phyloP scores from a whole-genome alignment of 2,113 vertebrate genomes.

The Agelaius tricolor region DNA sequence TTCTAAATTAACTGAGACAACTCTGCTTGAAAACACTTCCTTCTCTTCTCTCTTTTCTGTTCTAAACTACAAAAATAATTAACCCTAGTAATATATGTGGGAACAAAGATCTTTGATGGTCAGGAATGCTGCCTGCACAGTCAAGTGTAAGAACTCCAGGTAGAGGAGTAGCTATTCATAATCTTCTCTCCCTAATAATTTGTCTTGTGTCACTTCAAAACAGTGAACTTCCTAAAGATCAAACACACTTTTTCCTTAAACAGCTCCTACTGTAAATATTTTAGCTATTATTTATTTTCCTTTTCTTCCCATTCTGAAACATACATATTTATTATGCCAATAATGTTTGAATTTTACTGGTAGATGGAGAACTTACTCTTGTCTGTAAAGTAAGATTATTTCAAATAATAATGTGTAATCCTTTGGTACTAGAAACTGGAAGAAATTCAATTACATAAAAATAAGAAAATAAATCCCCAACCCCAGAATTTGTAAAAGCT shows the following conservation, averaged over 20 bases:
- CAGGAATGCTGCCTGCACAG: background rate
- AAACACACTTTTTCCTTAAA: slow-evolving; percentile 48
- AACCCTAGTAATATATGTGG: background rate
- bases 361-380: slow-evolving; percentile 31
- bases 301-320: slow-evolving; percentile 41
- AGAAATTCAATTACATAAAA: slow-evolving; percentile 19
- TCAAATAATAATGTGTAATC: background rate
- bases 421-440: background rate
- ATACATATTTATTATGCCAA: slow-evolving; percentile 26
- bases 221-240: slow-evolving; percentile 33
- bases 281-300: slow-evolving; percentile 22
- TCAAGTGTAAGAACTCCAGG: background rate
- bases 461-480: background rate
- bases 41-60: background rate
- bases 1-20: slow-evolving; percentile 68
- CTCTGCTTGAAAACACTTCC: slow-evolving; percentile 1
- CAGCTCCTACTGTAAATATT: slow-evolving; percentile 38
- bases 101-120: slow-evolving; percentile 3
- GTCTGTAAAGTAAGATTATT: slow-evolving; percentile 34
- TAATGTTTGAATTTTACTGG: slow-evolving; percentile 1
- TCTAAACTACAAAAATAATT: slow-evolving; percentile 49
- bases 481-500: background rate
- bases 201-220: slow-evolving; percentile 52
- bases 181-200: slow-evolving; percentile 32
- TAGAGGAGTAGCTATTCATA: background rate